phyloP scores from a whole-genome alignment of 2,797 vertebrate species.

The Aplochiton taeniatus region DNA sequence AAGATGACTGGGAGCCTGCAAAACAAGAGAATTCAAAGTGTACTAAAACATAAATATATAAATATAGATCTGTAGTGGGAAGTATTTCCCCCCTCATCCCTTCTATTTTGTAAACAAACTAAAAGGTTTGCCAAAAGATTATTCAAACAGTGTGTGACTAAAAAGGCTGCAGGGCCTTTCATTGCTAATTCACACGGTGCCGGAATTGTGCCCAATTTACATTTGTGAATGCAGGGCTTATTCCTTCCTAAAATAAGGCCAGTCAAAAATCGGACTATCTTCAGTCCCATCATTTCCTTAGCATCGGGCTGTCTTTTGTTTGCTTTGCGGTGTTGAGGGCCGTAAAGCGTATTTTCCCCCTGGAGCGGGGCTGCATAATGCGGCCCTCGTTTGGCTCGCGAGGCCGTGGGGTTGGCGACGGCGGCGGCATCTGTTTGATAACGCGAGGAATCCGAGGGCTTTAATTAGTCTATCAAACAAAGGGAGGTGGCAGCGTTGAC shows the following conservation, averaged over 20 bases:
- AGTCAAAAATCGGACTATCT: not conserved
- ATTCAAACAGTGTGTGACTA: constrained; percentile 11
- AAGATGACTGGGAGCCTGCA: no score
- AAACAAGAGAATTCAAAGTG: no score
- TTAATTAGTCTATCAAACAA: constrained; percentile 21
- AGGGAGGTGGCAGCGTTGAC: not conserved
- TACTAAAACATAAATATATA: no score
- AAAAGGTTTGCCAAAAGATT: not conserved
- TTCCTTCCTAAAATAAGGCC: constrained; percentile 2
- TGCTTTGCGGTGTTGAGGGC: not conserved
- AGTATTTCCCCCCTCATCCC: not conserved
- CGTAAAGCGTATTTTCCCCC: not conserved
- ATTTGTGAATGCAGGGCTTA: not conserved
- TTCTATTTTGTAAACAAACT: not conserved
- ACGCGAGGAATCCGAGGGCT: constrained; percentile 4
- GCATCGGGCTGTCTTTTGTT: not conserved
- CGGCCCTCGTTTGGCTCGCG: no score
- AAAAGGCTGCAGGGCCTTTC: constrained; percentile 2
- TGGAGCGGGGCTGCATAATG: not conserved
- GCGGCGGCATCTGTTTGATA: constrained; percentile 14
- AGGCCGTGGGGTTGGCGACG: not conserved
- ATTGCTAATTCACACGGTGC: not conserved
- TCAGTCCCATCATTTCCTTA: not conserved
- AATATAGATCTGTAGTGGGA: not conserved
- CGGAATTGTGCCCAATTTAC: constrained; percentile 8